A percentile compares a stretch with the other conserved stretches of the same genome.
Evolutionary conservation across 2,888 invertebrate species (phyloP).

Genomic region (Seira sanloemensis): DNA sequence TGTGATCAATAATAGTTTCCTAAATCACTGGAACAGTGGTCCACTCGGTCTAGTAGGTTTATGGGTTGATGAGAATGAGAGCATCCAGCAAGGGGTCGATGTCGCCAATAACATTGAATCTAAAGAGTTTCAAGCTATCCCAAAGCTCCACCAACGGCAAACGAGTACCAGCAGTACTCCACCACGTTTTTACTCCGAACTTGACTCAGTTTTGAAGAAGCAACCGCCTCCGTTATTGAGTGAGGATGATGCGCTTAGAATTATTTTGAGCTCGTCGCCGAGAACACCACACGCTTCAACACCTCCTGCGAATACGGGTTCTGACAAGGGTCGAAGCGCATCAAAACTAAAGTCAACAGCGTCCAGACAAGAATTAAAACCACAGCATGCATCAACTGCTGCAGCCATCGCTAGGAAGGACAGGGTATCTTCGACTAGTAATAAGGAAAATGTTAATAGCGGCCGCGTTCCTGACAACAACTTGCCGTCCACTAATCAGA

Average conservation of each 20-base stretch:
- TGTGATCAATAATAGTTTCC: slow-evolving; percentile 88
- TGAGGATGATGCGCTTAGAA: slow-evolving; percentile 85
- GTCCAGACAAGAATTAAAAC: too few relatives aligned
- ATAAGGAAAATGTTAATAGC: too few relatives aligned
- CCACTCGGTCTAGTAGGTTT: slow-evolving; percentile 89
- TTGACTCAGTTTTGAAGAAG: slow-evolving; percentile 31
- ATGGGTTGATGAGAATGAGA: slow-evolving; percentile 85
- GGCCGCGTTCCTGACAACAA: too few relatives aligned
- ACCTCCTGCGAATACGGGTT: too few relatives aligned
- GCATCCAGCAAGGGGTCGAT: slow-evolving; percentile 81
- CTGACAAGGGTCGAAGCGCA: too few relatives aligned
- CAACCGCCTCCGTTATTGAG: slow-evolving; percentile 76
- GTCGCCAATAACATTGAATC: slow-evolving; percentile 82
- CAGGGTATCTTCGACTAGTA: too few relatives aligned
- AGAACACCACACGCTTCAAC: background rate
- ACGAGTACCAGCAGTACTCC: slow-evolving; percentile 39
- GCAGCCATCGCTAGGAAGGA: too few relatives aligned
- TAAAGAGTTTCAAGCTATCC: slow-evolving; percentile 75
- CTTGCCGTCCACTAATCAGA: too few relatives aligned
- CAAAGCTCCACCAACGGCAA: slow-evolving; percentile 53
- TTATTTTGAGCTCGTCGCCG: slow-evolving; percentile 78
- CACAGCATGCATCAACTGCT: too few relatives aligned
- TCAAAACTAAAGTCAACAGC: too few relatives aligned
- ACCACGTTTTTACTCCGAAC: slow-evolving; percentile 40
- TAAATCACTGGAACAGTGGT: slow-evolving; percentile 92